Evolutionary conservation across 2,797 vertebrate species (phyloP).

Genomic region (Fratercula arctica): DNA sequence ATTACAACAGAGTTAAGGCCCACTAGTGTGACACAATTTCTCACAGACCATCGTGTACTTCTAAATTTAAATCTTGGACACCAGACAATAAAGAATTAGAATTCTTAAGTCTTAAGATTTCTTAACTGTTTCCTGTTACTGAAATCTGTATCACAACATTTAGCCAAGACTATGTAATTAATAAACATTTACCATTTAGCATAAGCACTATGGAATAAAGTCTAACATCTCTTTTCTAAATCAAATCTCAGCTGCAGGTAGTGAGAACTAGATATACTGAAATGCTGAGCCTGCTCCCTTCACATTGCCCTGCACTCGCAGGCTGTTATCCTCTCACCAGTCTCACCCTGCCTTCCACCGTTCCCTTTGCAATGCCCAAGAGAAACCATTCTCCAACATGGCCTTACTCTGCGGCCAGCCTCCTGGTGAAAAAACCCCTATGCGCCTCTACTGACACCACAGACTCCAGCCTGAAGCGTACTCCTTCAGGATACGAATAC

Average conservation of each 20-base stretch:
- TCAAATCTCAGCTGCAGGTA: not conserved
- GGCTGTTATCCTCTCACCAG: not conserved
- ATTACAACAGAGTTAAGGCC: not conserved
- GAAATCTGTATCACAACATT: not conserved
- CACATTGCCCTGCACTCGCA: not conserved
- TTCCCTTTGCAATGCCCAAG: not conserved
- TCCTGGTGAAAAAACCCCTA: not conserved
- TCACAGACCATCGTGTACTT: not conserved
- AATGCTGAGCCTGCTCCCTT: not conserved
- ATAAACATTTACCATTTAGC: not conserved
- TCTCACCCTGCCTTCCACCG: not conserved
- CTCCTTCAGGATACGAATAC: not conserved
- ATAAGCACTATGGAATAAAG: not conserved
- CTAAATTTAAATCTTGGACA: not conserved
- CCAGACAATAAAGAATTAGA: not conserved
- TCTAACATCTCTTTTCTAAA: not conserved
- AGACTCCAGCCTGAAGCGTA: not conserved
- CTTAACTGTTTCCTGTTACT: not conserved
- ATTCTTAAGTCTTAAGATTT: not conserved
- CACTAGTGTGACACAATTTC: not conserved
- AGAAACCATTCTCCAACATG: not conserved
- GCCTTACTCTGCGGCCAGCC: not conserved
- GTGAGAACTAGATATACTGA: not conserved
- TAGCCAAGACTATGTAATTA: not conserved
- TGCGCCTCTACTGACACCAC: not conserved